Evolutionary conservation across 2,888 invertebrate species (phyloP).

Genomic region (Toxonevra muliebris): DNA sequence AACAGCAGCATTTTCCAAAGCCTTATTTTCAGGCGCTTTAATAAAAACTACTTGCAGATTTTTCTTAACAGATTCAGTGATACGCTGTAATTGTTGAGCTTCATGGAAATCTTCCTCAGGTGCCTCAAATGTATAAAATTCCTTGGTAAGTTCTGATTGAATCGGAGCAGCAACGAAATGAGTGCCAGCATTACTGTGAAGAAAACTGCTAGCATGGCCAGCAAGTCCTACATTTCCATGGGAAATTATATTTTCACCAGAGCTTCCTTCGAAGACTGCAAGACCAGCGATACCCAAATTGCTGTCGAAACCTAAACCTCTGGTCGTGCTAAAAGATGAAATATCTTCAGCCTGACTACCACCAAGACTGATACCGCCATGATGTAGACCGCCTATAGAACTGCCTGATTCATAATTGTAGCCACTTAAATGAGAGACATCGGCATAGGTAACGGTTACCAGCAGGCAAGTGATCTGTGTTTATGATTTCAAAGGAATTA

Average conservation of each 20-base stretch:
- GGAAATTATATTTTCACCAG: neutral
- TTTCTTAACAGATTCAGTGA: slow-evolving; percentile 48
- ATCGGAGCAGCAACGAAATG: slow-evolving; percentile 35
- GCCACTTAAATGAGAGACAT: slow-evolving; percentile 39
- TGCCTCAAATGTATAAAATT: slow-evolving; percentile 52
- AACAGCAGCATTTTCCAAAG: slow-evolving; percentile 52
- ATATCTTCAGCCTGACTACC: slow-evolving; percentile 27
- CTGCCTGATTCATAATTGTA: slow-evolving; percentile 42
- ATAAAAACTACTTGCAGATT: slow-evolving; percentile 54
- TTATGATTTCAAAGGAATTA: slow-evolving; percentile 33
- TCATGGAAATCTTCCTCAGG: slow-evolving; percentile 54
- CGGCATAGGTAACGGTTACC: slow-evolving; percentile 46
- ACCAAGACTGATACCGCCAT: slow-evolving; percentile 9
- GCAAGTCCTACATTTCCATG: neutral
- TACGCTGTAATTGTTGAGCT: slow-evolving; percentile 41
- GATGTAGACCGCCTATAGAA: slow-evolving; percentile 24
- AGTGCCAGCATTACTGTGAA: slow-evolving; percentile 36
- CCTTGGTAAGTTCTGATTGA: slow-evolving; percentile 48
- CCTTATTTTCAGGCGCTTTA: slow-evolving; percentile 55
- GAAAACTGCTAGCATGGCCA: slow-evolving; percentile 40
- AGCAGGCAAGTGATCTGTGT: slow-evolving; percentile 33
- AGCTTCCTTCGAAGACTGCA: neutral
- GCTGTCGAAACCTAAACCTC: neutral
- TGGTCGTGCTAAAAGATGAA: neutral
- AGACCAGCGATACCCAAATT: neutral